These are phyloP conservation scores for Spinus olivaceus DNA, from an alignment of 2,797 vertebrate genomes.

Conservation along the genomic window DNA sequence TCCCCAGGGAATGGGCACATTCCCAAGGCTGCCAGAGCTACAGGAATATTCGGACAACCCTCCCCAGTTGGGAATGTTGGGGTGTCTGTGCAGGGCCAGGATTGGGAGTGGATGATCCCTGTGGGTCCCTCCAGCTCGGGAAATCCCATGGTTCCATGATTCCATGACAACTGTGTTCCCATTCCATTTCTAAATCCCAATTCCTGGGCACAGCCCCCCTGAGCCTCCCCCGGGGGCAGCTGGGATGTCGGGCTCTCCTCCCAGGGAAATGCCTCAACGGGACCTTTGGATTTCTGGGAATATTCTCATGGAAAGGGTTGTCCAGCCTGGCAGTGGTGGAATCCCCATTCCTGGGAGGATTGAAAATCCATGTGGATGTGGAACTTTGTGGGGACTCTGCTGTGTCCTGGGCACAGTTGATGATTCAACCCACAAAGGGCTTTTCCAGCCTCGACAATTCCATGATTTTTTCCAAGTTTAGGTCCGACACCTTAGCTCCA, in stretches of 20 bases:
- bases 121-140: neutral
- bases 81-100: neutral
- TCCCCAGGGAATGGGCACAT: neutral
- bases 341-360: neutral
- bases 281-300: neutral
- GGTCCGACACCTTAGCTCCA: too few species aligned
- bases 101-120: neutral
- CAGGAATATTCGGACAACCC: rapidly evolving
- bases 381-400: neutral
- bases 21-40: neutral
- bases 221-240: neutral
- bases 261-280: neutral
- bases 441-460: neutral
- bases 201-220: neutral
- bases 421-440: neutral
- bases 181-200: neutral
- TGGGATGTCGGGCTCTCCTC: neutral
- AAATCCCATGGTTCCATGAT: neutral
- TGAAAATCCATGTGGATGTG: neutral
- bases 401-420: neutral
- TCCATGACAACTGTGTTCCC: neutral
- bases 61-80: neutral
- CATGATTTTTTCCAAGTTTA: neutral
- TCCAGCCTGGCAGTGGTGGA: neutral
- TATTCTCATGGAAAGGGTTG: neutral